A percentile compares a stretch with the other conserved stretches of the same genome.
Conservation (phyloP, 2,888 invertebrate genomes). For the Notodonta ziczac region DNA sequence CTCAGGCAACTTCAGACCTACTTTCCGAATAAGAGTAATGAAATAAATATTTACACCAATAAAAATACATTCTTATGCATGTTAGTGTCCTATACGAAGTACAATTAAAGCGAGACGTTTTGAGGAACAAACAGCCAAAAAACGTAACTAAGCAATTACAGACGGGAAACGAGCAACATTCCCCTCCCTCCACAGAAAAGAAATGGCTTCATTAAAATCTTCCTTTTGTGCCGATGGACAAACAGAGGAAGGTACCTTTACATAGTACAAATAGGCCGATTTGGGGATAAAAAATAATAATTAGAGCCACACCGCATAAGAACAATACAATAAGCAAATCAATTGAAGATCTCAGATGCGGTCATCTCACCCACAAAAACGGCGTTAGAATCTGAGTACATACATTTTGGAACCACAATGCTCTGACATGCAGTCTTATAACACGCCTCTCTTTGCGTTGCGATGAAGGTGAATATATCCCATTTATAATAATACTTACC, state of each 20-base stretch:
- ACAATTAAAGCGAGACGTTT: slow-evolving; percentile 51
- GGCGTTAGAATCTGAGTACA: too few relatives aligned
- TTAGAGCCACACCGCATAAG: too few relatives aligned
- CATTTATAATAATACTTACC: too few relatives aligned
- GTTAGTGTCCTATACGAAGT: slow-evolving; percentile 15
- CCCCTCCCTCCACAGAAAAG: slow-evolving; percentile 47
- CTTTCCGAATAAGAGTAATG: too few relatives aligned
- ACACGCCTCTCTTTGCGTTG: too few relatives aligned
- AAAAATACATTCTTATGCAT: neutral
- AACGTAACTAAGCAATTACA: slow-evolving; percentile 67
- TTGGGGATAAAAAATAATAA: neutral
- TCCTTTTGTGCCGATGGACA: slow-evolving; percentile 36
- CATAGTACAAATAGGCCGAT: neutral
- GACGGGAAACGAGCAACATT: slow-evolving; percentile 50
- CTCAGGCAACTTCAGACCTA: too few relatives aligned
- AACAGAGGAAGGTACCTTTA: slow-evolving; percentile 19
- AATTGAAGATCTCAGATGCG: too few relatives aligned
- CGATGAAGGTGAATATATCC: too few relatives aligned
- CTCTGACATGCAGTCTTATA: too few relatives aligned
- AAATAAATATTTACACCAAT: too few relatives aligned
- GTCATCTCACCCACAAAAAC: neutral
- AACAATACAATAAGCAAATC: too few relatives aligned
- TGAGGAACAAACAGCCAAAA: slow-evolving; percentile 55
- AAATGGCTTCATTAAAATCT: slow-evolving; percentile 56
- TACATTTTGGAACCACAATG: too few relatives aligned